Evolutionary conservation across 2,888 invertebrate genomes (phyloP), one percentile per base, ranked within the genome.

Genomic region (Idaea dimidiata): DNA sequence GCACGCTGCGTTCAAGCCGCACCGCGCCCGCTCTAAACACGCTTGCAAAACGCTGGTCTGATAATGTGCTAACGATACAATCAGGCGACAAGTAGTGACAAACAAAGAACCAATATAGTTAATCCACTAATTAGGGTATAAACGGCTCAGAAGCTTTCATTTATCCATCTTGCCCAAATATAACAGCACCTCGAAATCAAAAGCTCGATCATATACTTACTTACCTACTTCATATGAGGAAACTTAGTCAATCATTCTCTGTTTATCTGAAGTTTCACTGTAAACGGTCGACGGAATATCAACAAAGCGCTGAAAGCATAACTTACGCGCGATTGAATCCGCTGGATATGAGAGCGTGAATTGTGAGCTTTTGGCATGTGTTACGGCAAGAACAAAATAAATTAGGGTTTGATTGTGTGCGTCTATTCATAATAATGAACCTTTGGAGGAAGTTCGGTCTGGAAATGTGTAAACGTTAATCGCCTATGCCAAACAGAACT

Each of bases 301-400:
- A 71, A 69, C 72, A 72, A 62, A 59, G 55, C 56, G 61, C 62
- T 17, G 60, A 66, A 69, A 67, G 64, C 67, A 53, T 67, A 71
- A 73, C 68, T 55, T 70, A 71, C 62, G 65, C 61, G 60, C 65
- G 66, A 68, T 70, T 69, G 72, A 72, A 67, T 69, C 54, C 56
- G 65, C 58, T 65, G 69, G 67, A 69, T n/a, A n/a, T 67, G 62
- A 67, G 64, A 63, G 62, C 60, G 60, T 61, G n/a, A n/a, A n/a
- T 68, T 67, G 69, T 70, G 67, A 65, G 69, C 59, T 68, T 71
- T 70, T 69, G 73, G 64, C 71, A 63, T 65, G 69, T 69, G 68
- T 65, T 58, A 43, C 43, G 43, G 43, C 14, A 43, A 43, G 43
- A 43, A 43, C 43, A 43, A 43, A 43, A 43, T 43, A 43, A 43